A percentile compares a stretch with the other conserved stretches of the same genome.
Evolutionary conservation across 1,140 invertebrate genomes (phyloP).

Genomic region (Holotrichia oblita): DNA sequence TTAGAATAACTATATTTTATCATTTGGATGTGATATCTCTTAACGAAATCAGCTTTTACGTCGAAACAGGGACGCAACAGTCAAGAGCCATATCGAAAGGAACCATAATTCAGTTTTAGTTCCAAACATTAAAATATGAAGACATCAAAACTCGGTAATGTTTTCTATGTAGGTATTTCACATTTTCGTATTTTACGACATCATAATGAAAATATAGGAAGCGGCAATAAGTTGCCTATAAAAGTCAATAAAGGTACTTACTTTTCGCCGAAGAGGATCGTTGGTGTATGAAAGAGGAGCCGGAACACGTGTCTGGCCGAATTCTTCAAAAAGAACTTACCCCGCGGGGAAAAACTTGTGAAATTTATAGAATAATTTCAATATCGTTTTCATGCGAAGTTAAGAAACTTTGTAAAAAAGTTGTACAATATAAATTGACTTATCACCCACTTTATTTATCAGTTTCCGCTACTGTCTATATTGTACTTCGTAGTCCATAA

Average conservation of each 20-base stretch:
- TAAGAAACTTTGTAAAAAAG: neutral
- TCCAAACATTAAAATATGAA: no score
- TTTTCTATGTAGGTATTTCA: neutral
- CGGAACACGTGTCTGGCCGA: neutral
- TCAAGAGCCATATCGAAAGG: no score
- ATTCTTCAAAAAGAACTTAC: neutral
- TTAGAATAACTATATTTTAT: no score
- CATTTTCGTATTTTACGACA: neutral
- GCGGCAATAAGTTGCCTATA: neutral
- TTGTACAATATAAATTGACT: no score
- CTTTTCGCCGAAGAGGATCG: neutral
- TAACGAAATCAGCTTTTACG: no score
- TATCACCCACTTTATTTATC: no score
- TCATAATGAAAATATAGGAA: neutral
- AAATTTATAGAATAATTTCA: neutral
- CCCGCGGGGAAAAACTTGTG: neutral
- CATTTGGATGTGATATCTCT: no score
- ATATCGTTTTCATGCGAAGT: neutral
- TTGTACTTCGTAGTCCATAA: no score
- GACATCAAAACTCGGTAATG: neutral
- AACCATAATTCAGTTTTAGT: no score
- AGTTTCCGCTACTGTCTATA: no score
- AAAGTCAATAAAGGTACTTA: conserved; percentile 6
- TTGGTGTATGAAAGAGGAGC: neutral
- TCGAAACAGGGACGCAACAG: no score